Percentiles rank a stretch among this genome's conserved stretches.
These are phyloP conservation scores for Drosophila cardini DNA, from an alignment of 1,140 invertebrate species.

Conservation along the genomic window DNA sequence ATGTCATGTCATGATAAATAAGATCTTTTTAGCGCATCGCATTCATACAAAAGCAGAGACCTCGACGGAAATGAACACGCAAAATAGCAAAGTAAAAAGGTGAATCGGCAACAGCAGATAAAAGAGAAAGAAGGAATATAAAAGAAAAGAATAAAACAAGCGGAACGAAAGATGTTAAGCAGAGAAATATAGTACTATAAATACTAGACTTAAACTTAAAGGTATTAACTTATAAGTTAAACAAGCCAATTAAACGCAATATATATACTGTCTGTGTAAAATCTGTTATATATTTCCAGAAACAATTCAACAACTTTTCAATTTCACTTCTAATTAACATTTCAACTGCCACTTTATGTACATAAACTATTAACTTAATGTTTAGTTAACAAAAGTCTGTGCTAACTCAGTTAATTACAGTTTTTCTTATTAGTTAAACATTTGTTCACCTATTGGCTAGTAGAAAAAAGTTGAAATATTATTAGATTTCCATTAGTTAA, in stretches of 20 bases:
- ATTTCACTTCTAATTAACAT: too few relatives aligned
- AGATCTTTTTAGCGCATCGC: constrained; percentile 71
- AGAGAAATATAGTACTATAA: not conserved
- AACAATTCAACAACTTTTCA: too few relatives aligned
- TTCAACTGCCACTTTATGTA: too few relatives aligned
- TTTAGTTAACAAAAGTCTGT: too few relatives aligned
- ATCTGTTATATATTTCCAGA: too few relatives aligned
- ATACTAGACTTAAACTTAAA: not conserved
- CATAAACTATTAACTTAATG: too few relatives aligned
- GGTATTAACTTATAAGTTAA: not conserved
- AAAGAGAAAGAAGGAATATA: not conserved
- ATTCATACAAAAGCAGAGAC: constrained; percentile 30
- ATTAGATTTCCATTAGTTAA: constrained; percentile 1
- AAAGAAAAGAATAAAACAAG: not conserved
- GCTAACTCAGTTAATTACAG: not conserved
- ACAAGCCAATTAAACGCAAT: too few relatives aligned
- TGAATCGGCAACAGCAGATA: constrained; percentile 19
- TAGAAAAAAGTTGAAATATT: not conserved
- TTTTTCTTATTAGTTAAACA: not conserved
- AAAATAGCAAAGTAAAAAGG: constrained; percentile 56
- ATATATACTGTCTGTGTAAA: too few relatives aligned
- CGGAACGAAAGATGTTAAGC: not conserved
- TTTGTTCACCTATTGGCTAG: not conserved
- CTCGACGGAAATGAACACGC: constrained; percentile 66
- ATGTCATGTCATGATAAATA: constrained; percentile 74